Evolutionary conservation across 2,797 vertebrate species (phyloP), one percentile per base, ranked within the genome.

Genomic region (Poeciliopsis gracilis): DNA sequence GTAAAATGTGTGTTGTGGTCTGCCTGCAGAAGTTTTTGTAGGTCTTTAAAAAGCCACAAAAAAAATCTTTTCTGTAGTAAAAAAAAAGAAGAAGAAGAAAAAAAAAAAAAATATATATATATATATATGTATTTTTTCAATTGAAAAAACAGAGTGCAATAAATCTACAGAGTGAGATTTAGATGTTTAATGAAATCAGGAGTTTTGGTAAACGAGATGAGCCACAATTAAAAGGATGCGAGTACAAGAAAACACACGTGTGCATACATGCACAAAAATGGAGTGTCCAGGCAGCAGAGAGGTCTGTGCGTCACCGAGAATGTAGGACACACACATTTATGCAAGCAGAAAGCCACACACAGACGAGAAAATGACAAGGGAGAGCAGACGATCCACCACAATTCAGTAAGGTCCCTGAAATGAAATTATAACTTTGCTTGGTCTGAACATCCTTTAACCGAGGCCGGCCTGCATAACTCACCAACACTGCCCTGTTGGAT

Each of bases 341-440:
- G 77, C 82, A 49, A 77, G 84, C 81, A 79, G 74, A 28, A 55
- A 93, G 88, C 92, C 89, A 92, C 94, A 93, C 91, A 92, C 92
- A 93, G 89, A 92, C 90, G 90, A 86, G 88, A 77, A 94, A 96
- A 95, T 94, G 92, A 95, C 93, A 92, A 92, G 93, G 90, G 72
- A 90, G 84, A 85, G 83, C 75, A 91, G 86, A 91, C 71, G 69
- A 86, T 85, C 73, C 82, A 72, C 91, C 91, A 41, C 88, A 87
- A 80, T 43, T 77, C 79, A 89, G 90, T 84, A 82, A 79, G 82
- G 89, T 86, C 82, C 83, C 88, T 1, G 67, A 55, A 13, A 86
- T 82, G 49, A 92, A 94, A 93, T 93, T 93, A 92, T 81, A 92
- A 88, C 86, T 89, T 79, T 78, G 79, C 83, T 82, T 72, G 30